Base-by-base conservation (phyloP, 2,113 vertebrate genomes). In the Osmerus eperlanus region DNA sequence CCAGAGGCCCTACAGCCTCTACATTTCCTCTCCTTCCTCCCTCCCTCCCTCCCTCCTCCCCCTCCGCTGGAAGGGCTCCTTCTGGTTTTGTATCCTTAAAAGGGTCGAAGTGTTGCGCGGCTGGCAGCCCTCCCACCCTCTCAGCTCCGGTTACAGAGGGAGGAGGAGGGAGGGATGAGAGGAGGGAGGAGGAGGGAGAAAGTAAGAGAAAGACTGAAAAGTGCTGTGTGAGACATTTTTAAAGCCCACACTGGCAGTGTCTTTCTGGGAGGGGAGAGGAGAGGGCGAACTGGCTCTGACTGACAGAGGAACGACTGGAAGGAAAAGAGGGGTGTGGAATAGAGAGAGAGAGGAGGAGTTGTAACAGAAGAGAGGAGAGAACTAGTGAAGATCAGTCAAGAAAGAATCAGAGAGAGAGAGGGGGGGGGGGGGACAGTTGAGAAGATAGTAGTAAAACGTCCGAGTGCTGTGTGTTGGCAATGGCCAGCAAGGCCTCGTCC, bases 91-190 rank as follows among this genome's bases (percentile, higher is more conserved):
- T 64, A 9, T 51, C 28, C n/a, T 4, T 78, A 65, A 72, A 53
- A 23, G n/a, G 18, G 16, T 88, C 92, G 90, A 92, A 92, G 88
- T 81, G 91, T 92, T 91, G 86, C 85, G 87, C 90, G 91, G 80
- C 82, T 91, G 89, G 91, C 91, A 86, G 84, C 73, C 87, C 89
- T 87, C 87, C 91, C 89, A 89, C 86, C 92, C 77, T 82, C 68
- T 47, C 74, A 75, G 84, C 89, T 93, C 92, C 84, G 86, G 91
- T 93, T 92, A 92, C 92, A 93, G 78, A 69, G 60, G 3, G 36
- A 80, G 75, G 71, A 69, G 79, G 65, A 4, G 32, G 29, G 32
- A 7, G 73, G 64, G 47, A 68, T 67, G 25, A 65, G 67, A 29
- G 52, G 47, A 69, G 74, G 72, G 47, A 79, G 71, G 65, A 65